Evolutionary conservation across 35 echinoderm and acorn worm species (phyloP), one percentile per base, ranked within the genome.

Genomic region (Nesometra sesokonis): DNA sequence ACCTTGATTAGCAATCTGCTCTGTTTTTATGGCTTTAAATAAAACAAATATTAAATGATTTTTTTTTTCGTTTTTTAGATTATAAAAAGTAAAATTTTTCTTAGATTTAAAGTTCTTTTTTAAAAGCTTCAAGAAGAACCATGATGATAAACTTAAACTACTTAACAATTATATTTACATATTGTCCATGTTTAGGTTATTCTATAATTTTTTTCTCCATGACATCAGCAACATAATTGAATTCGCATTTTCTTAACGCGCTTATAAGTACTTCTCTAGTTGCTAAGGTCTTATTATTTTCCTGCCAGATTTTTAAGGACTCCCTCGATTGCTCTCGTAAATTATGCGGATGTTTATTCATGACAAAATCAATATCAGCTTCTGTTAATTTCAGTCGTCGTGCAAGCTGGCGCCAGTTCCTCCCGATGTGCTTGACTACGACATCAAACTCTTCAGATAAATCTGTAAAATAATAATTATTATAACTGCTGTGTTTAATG

Each of bases 361-460:
- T 87, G 35, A 93, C 87, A 37, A 11, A 36, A 19, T 90, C 88
- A 31, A 93, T 93, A 7, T 93, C 92, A 0, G 84, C 37, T 46
- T 93, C 92, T 3, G 35, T 87, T 0, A 93, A n/a, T 29, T 38
- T 84, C 13, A 93, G 84, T 79, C 46, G 86, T 4, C 92, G 78
- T 27, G 92, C 92, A 0, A 90, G 80, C 76, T 85, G 80, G 13
- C 92, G 88, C 92, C 92, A 93, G 81, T 93, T 88, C 23, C 88
- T 46, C n/a, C 92, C 92, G 36, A 93, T 82, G 80, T 93, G 76
- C n/a, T 90, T 85, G 0, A 86, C 88, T 8, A 93, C 43, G 37
- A 90, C 35, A 0, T 93, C 92, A 85, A 93, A 93, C 17, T 79
- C 92, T 31, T 87, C 85, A 9, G 35, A 81, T 46, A 93, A 57